These are phyloP conservation scores for Dasyornis broadbenti DNA, from an alignment of 2,113 vertebrate species.

Conservation along the genomic window DNA sequence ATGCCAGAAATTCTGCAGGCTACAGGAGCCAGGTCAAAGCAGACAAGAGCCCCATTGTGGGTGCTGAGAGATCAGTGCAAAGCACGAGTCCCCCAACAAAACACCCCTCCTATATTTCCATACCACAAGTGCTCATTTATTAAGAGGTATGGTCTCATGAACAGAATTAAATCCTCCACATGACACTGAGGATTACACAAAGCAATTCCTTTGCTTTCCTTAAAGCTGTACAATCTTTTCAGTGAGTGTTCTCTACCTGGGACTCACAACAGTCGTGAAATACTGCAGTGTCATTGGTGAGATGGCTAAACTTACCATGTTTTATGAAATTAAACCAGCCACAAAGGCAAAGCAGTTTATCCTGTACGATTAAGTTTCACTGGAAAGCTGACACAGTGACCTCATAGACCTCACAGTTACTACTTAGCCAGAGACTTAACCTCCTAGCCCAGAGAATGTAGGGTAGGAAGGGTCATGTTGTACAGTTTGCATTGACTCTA, in stretches of 20 bases:
- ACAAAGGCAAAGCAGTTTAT: not conserved
- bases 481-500: not conserved
- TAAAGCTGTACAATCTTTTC: not conserved
- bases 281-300: accelerated
- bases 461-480: not conserved
- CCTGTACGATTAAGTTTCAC: not conserved
- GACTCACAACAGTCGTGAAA: not conserved
- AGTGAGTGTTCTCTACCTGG: not conserved
- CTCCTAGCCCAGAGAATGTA: not conserved
- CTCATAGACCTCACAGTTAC: not conserved
- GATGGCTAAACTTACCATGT: not conserved
- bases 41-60: not conserved
- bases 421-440: not conserved
- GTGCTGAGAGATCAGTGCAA: not conserved
- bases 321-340: not conserved
- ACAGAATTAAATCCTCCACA: not conserved
- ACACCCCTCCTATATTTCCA: not conserved
- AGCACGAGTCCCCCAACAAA: not conserved
- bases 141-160: not conserved
- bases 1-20: not conserved
- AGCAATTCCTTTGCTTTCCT: not conserved
- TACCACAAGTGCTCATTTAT: not conserved
- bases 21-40: not conserved
- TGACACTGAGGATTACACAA: not conserved
- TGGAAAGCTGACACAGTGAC: not conserved